Evolutionary conservation across 2,888 invertebrate species (phyloP), one percentile per base, ranked within the genome.

Genomic region (Cryptophagus acutangulus): DNA sequence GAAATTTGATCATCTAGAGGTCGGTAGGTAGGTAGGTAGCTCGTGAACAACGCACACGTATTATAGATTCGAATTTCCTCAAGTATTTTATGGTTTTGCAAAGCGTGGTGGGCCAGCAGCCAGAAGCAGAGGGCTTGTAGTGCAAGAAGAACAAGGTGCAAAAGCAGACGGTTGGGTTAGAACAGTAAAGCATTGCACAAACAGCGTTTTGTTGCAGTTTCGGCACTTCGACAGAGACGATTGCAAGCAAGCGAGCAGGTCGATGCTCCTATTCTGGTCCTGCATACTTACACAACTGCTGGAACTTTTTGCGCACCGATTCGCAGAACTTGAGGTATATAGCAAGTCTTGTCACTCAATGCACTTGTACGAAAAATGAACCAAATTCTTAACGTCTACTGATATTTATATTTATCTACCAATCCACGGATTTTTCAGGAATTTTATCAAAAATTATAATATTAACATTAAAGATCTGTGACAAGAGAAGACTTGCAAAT

Each of bases 291-390:
- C 51, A 62, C 56, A 59, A 58, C 54, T 59, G 58, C 55, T 55
- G 31, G 15, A 15, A 51, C 54, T 62, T 62, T 63, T 63, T 62
- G 59, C 56, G 49, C 54, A 54, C 54, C 49, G 55, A 56, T 63
- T 62, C 62, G 58, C 55, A 61, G 62, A 63, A 62, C 49, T 51
- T 52, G 43, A 54, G 54, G 58, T 55, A 56, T n/a, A n/a, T 56
- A 57, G 55, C 54, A n/a, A 52, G 55, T 55, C 54, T 57, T 61
- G 61, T 59, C 61, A 62, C 57, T 59, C 58, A 57, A 49, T 55
- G 47, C 48, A 52, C 48, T 57, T 56, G 53, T 48, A 54, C 52
- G 54, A 48, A 58, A 59, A 58, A 50, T 59, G 52, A 57, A 57
- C 55, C 57, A 54, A 57, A 58, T 59, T 59, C 55, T 52, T 53